These are phyloP conservation scores for Orbicella faveolata DNA, from an alignment of 64 coral and sea anemone genomes.

Conservation along the genomic window DNA sequence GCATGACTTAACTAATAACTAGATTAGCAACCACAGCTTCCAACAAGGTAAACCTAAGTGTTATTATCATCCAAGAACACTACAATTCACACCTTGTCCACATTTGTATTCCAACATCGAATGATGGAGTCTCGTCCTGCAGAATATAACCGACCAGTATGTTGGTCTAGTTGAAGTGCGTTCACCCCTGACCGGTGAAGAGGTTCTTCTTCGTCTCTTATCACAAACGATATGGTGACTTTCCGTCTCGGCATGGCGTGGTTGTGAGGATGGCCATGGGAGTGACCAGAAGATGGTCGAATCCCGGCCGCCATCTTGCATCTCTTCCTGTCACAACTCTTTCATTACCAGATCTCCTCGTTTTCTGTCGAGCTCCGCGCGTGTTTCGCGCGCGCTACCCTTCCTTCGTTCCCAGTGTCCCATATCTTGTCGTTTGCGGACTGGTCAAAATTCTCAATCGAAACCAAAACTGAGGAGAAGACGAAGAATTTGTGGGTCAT, in stretches of 20 bases:
- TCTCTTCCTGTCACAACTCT: slow-evolving; percentile 13
- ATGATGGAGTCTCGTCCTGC: slow-evolving; percentile 97
- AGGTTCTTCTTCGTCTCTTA: slow-evolving; percentile 86
- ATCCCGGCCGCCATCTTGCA: slow-evolving; percentile 93
- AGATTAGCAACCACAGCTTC: background rate
- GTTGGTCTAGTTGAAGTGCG: slow-evolving; percentile 75
- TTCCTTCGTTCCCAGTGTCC: no score
- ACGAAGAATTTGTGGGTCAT: no score
- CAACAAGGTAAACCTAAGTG: background rate
- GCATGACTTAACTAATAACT: background rate
- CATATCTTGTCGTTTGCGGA: no score
- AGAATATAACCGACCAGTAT: slow-evolving; percentile 66
- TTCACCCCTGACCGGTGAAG: slow-evolving; percentile 91
- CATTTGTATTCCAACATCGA: slow-evolving; percentile 83
- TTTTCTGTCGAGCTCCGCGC: background rate
- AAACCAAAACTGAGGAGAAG: no score
- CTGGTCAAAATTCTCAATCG: no score
- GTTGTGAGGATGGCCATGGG: slow-evolving; percentile 56
- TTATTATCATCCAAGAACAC: background rate
- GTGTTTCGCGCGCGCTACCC: background rate
- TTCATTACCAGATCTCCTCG: slow-evolving; percentile 28
- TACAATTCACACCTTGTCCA: slow-evolving; percentile 14
- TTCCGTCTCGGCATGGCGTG: slow-evolving; percentile 74
- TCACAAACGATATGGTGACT: slow-evolving; percentile 95
- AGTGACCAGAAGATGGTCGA: slow-evolving; percentile 61